A percentile compares a stretch with the other conserved stretches of the same genome.
Evolutionary conservation across 1,140 invertebrate genomes (phyloP).

Genomic region (Drosophila sulfurigaster): DNA sequence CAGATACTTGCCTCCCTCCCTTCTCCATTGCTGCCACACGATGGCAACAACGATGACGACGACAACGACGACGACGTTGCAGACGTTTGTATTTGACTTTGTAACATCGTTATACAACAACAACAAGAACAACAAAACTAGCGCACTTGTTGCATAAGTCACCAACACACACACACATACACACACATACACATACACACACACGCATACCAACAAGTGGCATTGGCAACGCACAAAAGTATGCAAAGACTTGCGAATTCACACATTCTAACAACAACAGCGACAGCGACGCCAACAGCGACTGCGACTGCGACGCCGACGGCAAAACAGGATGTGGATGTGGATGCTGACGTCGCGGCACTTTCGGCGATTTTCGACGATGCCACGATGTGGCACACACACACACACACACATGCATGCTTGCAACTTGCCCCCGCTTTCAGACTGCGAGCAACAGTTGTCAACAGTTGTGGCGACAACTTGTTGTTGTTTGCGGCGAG

Average conservation of each 20-base stretch:
- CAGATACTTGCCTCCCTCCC: constrained; percentile 23
- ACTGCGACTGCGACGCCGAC: constrained; percentile 28
- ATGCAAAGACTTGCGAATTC: constrained; percentile 76
- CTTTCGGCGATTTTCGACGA: constrained; percentile 79
- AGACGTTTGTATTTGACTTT: constrained; percentile 81
- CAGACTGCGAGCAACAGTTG: constrained; percentile 64
- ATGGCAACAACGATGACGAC: constrained; percentile 26
- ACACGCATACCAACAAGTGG: constrained; percentile 66
- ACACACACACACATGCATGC: constrained; percentile 2
- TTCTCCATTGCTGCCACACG: too few relatives aligned
- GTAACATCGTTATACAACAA: constrained; percentile 79
- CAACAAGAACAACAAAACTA: constrained; percentile 52
- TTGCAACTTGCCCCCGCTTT: background rate
- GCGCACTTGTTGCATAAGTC: constrained; percentile 79
- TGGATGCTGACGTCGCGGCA: constrained; percentile 51
- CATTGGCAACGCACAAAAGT: constrained; percentile 74
- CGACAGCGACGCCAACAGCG: constrained; percentile 8
- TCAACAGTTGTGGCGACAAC: constrained; percentile 59
- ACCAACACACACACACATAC: constrained; percentile 30
- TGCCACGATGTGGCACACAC: constrained; percentile 24
- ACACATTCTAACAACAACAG: constrained; percentile 73
- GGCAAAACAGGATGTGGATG: constrained; percentile 11
- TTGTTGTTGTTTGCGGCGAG: constrained; percentile 60
- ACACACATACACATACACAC: constrained; percentile 33
- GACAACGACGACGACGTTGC: constrained; percentile 51